Conservation (phyloP, 2,113 vertebrate genomes). For the Sceloporus tristichus region DNA sequence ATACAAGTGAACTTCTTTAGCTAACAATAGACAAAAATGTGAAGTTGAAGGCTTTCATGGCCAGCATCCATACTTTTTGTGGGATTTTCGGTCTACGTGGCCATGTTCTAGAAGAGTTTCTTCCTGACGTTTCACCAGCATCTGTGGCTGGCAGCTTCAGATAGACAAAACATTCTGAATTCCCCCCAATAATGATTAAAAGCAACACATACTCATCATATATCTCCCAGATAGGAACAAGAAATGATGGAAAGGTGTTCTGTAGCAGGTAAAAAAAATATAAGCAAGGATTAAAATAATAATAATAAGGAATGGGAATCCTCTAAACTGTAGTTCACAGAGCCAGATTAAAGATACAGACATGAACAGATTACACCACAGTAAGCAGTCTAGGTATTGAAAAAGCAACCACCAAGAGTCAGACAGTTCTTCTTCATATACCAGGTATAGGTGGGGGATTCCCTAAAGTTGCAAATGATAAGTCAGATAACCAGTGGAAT, state of each 20-base stretch:
- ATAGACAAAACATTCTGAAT: background rate
- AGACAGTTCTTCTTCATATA: background rate
- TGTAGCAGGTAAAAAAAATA: constrained; percentile 52
- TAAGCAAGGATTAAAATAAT: too few relatives aligned
- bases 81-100: too few relatives aligned
- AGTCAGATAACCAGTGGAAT: background rate
- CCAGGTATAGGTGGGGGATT: background rate
- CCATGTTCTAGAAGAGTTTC: too few relatives aligned
- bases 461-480: background rate
- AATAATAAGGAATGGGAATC: background rate
- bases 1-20: accelerated
- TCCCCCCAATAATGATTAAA: background rate
- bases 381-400: background rate
- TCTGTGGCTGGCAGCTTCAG: too few relatives aligned
- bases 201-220: constrained; percentile 69
- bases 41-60: too few relatives aligned
- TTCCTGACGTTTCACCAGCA: too few relatives aligned
- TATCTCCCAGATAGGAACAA: constrained; percentile 77
- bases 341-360: background rate
- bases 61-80: too few relatives aligned
- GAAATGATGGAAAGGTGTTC: constrained; percentile 74
- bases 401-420: background rate
- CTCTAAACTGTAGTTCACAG: background rate
- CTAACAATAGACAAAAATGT: background rate
- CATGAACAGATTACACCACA: background rate